These are phyloP conservation scores for Habroteleia sp. DNA, from an alignment of 2,888 invertebrate species.

Conservation along the genomic window DNA sequence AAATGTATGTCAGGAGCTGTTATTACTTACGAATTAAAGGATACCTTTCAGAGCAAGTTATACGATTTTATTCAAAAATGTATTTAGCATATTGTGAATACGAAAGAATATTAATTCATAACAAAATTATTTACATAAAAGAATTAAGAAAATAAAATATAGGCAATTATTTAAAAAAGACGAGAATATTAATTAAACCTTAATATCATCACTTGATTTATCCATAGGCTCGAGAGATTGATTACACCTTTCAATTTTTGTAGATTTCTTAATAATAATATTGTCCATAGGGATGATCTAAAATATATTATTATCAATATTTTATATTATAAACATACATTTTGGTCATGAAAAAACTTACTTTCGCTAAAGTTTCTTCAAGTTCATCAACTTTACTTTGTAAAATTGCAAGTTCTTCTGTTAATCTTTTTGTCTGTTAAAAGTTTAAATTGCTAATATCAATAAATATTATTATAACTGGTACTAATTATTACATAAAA, in stretches of 20 bases:
- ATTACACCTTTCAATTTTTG: slow-evolving; percentile 19
- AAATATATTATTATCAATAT: slow-evolving; percentile 3
- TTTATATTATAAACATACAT: not conserved
- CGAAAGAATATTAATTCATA: too few species aligned
- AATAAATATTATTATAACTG: not conserved
- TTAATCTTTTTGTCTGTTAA: slow-evolving; percentile 71
- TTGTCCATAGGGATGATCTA: slow-evolving; percentile 8
- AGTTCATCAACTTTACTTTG: slow-evolving; percentile 71
- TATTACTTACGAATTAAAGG: slow-evolving; percentile 8
- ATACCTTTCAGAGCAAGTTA: too few species aligned
- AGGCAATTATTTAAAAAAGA: too few species aligned
- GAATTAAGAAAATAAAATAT: too few species aligned
- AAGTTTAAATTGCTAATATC: not conserved
- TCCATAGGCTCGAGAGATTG: slow-evolving; percentile 24
- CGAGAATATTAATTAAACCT: slow-evolving; percentile 50
- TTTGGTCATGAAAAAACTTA: slow-evolving; percentile 56
- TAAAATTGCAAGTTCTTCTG: slow-evolving; percentile 68
- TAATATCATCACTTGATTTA: slow-evolving; percentile 64
- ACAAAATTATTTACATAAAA: too few species aligned
- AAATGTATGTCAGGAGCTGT: slow-evolving; percentile 33
- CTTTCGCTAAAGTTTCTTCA: slow-evolving; percentile 74
- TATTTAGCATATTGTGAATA: too few species aligned
- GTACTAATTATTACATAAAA: not conserved
- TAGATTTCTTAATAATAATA: slow-evolving; percentile 23
- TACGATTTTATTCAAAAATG: too few species aligned